Conservation (phyloP, 2,888 invertebrate genomes). For the Tuberolachnus salignus region DNA sequence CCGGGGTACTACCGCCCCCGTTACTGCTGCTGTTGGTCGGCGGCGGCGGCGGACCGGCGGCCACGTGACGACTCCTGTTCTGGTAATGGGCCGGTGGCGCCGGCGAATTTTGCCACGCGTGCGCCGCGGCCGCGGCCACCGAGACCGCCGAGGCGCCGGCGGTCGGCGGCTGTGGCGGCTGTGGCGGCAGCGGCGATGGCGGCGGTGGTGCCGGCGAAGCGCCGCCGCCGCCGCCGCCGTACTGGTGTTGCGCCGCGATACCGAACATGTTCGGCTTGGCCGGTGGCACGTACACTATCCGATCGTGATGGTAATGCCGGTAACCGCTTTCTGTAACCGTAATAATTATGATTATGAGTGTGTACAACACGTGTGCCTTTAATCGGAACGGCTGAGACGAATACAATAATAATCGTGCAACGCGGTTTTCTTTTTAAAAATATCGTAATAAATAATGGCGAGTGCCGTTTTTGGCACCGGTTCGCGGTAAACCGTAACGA, state of each 20-base stretch:
- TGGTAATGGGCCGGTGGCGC: constrained; percentile 20
- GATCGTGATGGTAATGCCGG: constrained; percentile 42
- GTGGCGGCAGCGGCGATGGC: neutral
- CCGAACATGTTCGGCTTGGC: constrained; percentile 51
- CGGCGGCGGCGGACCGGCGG: neutral
- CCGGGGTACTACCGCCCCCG: neutral
- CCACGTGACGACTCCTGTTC: constrained; percentile 5
- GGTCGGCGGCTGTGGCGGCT: neutral
- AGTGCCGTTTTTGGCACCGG: too few species aligned
- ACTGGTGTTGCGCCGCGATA: constrained; percentile 33
- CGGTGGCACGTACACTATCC: constrained; percentile 46
- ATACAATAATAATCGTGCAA: neutral
- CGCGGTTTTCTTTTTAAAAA: too few species aligned
- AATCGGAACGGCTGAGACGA: neutral
- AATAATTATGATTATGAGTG: neutral
- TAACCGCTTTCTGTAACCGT: constrained; percentile 42
- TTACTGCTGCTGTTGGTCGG: constrained; percentile 15
- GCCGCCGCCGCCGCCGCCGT: constrained; percentile 9
- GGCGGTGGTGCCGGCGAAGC: constrained; percentile 18
- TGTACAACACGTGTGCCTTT: too few species aligned
- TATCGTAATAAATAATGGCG: too few species aligned
- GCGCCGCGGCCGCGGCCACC: neutral
- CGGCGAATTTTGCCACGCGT: constrained; percentile 35
- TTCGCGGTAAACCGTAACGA: too few species aligned
- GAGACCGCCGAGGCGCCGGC: neutral